Base-by-base conservation (phyloP, 2,113 vertebrate genomes). In the Catharus bicknelli region DNA sequence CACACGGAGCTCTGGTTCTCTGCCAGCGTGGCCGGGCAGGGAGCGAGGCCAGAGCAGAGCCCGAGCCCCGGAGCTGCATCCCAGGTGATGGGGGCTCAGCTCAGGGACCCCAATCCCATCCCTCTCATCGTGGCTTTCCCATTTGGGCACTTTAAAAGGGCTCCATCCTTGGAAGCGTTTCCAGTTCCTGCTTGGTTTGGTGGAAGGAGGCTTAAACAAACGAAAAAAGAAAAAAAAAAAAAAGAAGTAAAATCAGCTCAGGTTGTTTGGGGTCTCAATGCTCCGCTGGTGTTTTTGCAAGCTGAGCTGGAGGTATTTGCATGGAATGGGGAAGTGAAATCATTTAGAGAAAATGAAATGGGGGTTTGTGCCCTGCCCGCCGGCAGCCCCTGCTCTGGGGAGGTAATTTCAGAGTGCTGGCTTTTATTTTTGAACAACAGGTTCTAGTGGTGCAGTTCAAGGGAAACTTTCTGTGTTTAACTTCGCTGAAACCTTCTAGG, bases 291-390 rank as follows among this genome's bases (percentile, higher is more conserved):
- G 79, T 42, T 90, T 86, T 67, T 78, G 77, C 40, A 9, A 42
- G 69, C 32, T 0, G 79, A 75, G 80, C 80, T 21, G 83, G 0
- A 2, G 15, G 27, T 14, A 89, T 96, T 96, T 96, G 95, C 94
- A 79, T 96, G 81, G 74, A 94, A 96, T 76, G 7, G 63, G 86
- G 95, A 95, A 95, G 90, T 90, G 95, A 96, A 91, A 96, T 89
- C 70, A 17, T 43, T 89, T 4, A 48, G 75, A 63, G 88, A 5
- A n/a, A 77, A 34, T 19, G 32, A 26, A 62, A 16, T 0, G 32
- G 53, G 77, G 40, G 6, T 22, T 51, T 86, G 54, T 61, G 81
- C 64, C 74, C 78, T 66, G 51, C 55, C 63, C 18, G 4, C 73
- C 75, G 42, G 4, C 80, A 32, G 67, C 75, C 50, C 16, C 66